Conservation (phyloP, 2,113 vertebrate genomes). For the Phainopepla nitens region DNA sequence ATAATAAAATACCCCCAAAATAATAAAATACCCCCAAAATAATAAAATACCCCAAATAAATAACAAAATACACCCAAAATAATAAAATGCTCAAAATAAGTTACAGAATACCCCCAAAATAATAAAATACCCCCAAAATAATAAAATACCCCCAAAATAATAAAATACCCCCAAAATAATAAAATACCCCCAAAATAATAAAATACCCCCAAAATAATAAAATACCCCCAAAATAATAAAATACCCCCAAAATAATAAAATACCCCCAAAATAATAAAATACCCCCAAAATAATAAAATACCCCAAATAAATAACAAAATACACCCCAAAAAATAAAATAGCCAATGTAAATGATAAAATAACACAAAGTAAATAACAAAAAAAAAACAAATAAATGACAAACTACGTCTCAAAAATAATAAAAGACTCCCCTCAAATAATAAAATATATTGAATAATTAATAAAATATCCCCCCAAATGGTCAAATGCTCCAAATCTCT, state of each 20-base stretch:
- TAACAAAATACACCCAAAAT: background rate
- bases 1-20: background rate
- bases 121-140: background rate
- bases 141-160: background rate
- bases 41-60: background rate
- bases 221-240: background rate
- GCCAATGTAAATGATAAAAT: accelerated
- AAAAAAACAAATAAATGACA: background rate
- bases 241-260: background rate
- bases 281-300: background rate
- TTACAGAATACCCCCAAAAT: background rate
- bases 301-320: background rate
- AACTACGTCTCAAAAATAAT: background rate
- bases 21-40: background rate
- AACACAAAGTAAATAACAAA: slow-evolving; percentile 7
- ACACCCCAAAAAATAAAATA: background rate
- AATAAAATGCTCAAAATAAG: background rate
- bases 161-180: background rate
- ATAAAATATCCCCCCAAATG: background rate
- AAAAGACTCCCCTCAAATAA: background rate
- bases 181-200: background rate
- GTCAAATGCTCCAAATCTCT: background rate
- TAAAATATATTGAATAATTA: slow-evolving; percentile 35
- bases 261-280: background rate
- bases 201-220: background rate